A percentile compares a stretch with the other conserved stretches of the same genome.
These are phyloP conservation scores for Ptilorrhoa leucosticta DNA, from an alignment of 2,113 vertebrate species.

Conservation along the genomic window DNA sequence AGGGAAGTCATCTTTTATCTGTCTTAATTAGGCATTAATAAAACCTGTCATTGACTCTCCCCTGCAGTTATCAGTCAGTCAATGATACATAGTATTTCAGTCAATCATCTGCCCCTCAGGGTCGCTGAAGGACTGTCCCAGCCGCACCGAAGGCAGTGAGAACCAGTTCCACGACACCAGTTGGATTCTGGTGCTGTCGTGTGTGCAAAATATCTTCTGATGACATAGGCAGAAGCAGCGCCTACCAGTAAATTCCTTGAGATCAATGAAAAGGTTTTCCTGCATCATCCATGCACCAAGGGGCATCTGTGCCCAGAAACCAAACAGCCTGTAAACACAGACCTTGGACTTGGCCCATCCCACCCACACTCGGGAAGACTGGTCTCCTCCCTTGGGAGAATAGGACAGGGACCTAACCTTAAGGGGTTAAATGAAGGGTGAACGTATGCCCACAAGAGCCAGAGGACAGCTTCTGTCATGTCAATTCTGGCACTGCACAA, in stretches of 20 bases:
- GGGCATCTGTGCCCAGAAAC: neutral
- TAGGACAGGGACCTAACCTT: neutral
- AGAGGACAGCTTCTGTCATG: neutral
- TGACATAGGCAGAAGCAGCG: neutral
- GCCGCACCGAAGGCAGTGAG: fast-evolving
- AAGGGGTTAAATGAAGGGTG: neutral
- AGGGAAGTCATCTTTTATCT: neutral
- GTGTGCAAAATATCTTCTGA: neutral
- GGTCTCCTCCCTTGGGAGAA: neutral
- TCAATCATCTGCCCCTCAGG: neutral
- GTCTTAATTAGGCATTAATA: constrained; percentile 30
- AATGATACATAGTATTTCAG: neutral
- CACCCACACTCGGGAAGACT: fast-evolving
- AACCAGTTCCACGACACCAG: neutral
- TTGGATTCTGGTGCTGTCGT: neutral
- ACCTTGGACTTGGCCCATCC: neutral
- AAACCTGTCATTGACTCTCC: neutral
- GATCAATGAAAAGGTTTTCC: neutral
- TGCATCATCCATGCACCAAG: neutral
- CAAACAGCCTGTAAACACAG: neutral
- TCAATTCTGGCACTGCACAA: neutral
- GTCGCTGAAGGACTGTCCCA: neutral
- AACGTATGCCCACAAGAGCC: neutral
- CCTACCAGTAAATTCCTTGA: neutral
- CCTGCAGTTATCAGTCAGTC: neutral